A percentile compares a stretch with the other conserved stretches of the same genome.
These are phyloP conservation scores for Philopotamus ludificatus DNA, from an alignment of 1,140 invertebrate species.

Conservation along the genomic window DNA sequence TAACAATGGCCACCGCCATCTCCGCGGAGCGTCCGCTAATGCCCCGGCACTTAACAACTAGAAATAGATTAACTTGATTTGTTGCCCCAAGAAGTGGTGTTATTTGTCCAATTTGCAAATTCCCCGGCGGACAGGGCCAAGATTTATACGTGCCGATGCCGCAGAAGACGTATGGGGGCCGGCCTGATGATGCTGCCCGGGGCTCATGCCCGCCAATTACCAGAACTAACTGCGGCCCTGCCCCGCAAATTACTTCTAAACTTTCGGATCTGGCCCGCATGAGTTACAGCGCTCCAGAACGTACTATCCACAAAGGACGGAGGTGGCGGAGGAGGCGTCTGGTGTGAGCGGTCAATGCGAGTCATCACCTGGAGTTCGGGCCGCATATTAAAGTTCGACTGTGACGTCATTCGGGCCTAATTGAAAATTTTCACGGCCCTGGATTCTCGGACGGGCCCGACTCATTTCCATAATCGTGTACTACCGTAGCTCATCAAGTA, in stretches of 20 bases:
- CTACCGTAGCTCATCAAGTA: too few species aligned
- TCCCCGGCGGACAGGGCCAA: constrained; percentile 24
- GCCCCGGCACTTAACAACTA: constrained; percentile 23
- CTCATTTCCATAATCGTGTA: too few species aligned
- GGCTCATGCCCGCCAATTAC: constrained; percentile 30
- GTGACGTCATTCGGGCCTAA: too few species aligned
- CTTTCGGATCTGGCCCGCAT: too few species aligned
- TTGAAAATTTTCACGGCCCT: too few species aligned
- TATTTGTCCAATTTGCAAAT: constrained; percentile 36
- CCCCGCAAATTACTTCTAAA: not conserved
- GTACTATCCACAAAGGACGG: too few species aligned
- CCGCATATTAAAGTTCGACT: too few species aligned
- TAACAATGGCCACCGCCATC: constrained; percentile 13
- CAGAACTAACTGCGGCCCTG: not conserved
- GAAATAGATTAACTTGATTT: constrained; percentile 38
- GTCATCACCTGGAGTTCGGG: too few species aligned
- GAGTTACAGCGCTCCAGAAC: too few species aligned
- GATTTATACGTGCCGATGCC: constrained; percentile 28
- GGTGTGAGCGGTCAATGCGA: too few species aligned
- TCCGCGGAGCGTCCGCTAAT: constrained; percentile 13
- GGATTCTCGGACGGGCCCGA: too few species aligned
- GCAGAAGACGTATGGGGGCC: constrained; percentile 22
- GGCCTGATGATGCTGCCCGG: not conserved
- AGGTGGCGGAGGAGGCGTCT: too few species aligned
- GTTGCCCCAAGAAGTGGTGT: constrained; percentile 26